phyloP scores from a whole-genome alignment of 2,797 vertebrate genomes.

The Denticeps clupeoides region DNA sequence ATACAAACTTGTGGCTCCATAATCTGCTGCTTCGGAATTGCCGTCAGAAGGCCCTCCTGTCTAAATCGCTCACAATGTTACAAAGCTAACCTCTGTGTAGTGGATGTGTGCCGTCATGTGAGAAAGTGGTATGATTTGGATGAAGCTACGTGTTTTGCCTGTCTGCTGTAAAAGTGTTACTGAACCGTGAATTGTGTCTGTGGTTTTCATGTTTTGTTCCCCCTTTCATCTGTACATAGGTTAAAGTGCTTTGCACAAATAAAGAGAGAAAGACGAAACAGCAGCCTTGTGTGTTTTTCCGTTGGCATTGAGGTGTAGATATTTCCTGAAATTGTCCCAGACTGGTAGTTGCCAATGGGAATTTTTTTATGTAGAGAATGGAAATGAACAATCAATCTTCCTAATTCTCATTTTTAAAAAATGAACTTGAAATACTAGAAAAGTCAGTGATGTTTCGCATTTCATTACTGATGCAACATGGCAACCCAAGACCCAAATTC shows the following conservation, averaged over 20 bases:
- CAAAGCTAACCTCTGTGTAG: constrained; percentile 68
- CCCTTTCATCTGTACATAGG: constrained; percentile 76
- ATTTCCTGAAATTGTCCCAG: too few relatives aligned
- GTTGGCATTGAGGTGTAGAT: not conserved
- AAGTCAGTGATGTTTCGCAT: too few relatives aligned
- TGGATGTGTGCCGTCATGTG: constrained; percentile 79
- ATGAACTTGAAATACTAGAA: too few relatives aligned
- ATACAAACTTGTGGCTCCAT: too few relatives aligned
- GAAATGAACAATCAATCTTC: too few relatives aligned
- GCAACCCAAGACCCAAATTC: too few relatives aligned
- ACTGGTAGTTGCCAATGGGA: too few relatives aligned
- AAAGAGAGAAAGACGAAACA: constrained; percentile 36
- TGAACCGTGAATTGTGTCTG: constrained; percentile 72
- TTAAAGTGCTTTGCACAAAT: constrained; percentile 74
- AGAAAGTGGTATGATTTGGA: constrained; percentile 64
- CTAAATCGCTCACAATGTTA: constrained; percentile 45
- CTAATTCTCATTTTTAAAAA: too few relatives aligned
- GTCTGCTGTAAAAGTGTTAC: constrained; percentile 84
- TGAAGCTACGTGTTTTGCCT: constrained; percentile 74
- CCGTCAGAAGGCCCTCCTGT: too few relatives aligned
- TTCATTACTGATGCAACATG: too few relatives aligned
- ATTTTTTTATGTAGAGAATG: too few relatives aligned
- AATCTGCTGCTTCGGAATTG: too few relatives aligned
- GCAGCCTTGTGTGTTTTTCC: not conserved
- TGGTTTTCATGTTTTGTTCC: constrained; percentile 63